Evolutionary conservation across 2,797 vertebrate species (phyloP), one percentile per base, ranked within the genome.

Genomic region (Hoplostethus mediterraneus): DNA sequence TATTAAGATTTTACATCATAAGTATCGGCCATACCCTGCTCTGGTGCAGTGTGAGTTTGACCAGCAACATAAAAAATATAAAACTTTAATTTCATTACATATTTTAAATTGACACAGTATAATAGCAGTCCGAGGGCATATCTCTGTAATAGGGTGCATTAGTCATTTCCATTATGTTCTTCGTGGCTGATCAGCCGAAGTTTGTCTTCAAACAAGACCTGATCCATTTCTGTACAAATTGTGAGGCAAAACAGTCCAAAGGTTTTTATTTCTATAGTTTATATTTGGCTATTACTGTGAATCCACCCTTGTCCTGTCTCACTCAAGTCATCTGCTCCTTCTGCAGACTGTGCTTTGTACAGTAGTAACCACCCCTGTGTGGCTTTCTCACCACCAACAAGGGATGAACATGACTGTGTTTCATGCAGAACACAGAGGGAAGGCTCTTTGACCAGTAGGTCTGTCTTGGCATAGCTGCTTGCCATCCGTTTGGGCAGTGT

Each of bases 61-160:
- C 72, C 69, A 73, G 74, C 66, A 90, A 86, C 81, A 85, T 88
- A 86, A 84, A 83, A 92, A 90, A 90, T 85, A 89, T 75, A 88
- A 87, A 86, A 73, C 56, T 77, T 88, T 82, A 16, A 79, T 74
- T 77, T 87, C 71, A 81, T 79, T 61, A 77, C 74, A 89, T 65
- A 73, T 76, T 76, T 89, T 74, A 75, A 78, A 75, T 86, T 17
- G 80, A 75, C 81, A 71, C 57, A 80, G 56, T 56, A 60, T 42
- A 64, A 63, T 21, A 65, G 11, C 62, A 68, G 72, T 71, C 77
- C 65, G 55, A 51, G 51, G 44, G n/a, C 47, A 53, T 47, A 25
- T 54, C 53, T 49, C 17, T 67, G 51, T 28, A 49, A n/a, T 14
- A 30, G 55, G 36, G 28, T 28, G 53, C 48, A 11, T 42, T 10